A percentile compares a stretch with the other conserved stretches of the same genome.
phyloP scores from a whole-genome alignment of 2,888 invertebrate species.

The Drosophila atripex region DNA sequence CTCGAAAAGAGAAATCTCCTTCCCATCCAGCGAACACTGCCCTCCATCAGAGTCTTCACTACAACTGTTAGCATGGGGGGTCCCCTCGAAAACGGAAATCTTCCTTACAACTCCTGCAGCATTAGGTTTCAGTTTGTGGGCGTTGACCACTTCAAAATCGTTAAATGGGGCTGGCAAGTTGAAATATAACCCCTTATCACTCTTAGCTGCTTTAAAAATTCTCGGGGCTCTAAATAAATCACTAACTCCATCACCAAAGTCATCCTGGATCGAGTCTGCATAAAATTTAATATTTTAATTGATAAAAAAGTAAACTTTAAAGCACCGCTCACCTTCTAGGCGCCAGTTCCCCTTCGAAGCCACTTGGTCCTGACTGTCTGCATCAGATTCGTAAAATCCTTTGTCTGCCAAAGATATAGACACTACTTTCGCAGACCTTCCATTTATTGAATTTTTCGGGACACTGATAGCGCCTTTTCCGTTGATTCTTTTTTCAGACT shows the following conservation, averaged over 20 bases:
- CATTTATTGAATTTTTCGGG: background rate
- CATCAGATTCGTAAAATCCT: background rate
- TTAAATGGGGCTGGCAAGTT: background rate
- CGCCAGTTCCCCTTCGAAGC: background rate
- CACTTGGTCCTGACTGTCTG: background rate
- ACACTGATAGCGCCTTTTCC: background rate
- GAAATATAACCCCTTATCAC: background rate
- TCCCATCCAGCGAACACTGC: background rate
- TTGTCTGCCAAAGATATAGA: background rate
- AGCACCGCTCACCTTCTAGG: background rate
- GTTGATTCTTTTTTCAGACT: background rate
- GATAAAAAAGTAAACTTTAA: background rate
- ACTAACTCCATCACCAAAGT: background rate
- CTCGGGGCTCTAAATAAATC: background rate
- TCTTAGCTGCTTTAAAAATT: constrained; percentile 2
- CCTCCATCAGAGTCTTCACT: background rate
- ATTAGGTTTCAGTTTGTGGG: background rate
- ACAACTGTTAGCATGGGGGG: background rate
- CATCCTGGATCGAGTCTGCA: background rate
- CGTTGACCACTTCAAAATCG: background rate
- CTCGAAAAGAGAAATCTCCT: constrained; percentile 1
- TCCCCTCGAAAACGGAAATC: background rate
- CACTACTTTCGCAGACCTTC: background rate
- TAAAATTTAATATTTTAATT: background rate
- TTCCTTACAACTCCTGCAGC: background rate